A percentile compares a stretch with the other conserved stretches of the same genome.
Conservation (phyloP, 1,140 invertebrate species). For the Melitaea cinxia region DNA sequence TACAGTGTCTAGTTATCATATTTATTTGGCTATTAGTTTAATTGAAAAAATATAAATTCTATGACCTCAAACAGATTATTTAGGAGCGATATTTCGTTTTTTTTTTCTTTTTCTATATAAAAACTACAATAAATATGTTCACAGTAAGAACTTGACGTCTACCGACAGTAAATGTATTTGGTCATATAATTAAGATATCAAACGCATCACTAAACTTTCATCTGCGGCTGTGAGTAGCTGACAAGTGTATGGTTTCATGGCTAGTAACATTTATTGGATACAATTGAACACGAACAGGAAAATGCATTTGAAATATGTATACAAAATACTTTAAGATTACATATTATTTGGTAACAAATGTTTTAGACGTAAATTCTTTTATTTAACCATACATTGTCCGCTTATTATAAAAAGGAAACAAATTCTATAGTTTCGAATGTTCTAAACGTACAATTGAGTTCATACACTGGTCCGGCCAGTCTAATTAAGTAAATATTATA, state of each 20-base stretch:
- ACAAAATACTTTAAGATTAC: conserved; percentile 4
- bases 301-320: neutral
- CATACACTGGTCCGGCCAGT: conserved; percentile 60
- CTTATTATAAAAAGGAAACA: neutral
- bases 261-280: neutral
- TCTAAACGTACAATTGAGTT: conserved; percentile 7
- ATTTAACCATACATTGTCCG: neutral
- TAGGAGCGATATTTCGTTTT: neutral
- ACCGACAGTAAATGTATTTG: neutral
- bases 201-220: neutral
- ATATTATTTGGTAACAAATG: conserved; percentile 4
- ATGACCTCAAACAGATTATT: neutral
- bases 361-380: neutral
- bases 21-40: conserved; percentile 20
- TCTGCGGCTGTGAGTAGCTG: neutral
- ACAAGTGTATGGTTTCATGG: neutral
- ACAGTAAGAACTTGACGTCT: neutral
- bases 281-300: neutral
- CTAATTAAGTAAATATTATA: conserved; percentile 44
- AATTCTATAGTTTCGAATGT: conserved; percentile 20
- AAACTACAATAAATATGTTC: conserved; percentile 5
- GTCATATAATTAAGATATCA: conserved; percentile 3
- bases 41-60: conserved; percentile 16
- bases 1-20: conserved; percentile 1
- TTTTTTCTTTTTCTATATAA: neutral